Evolutionary conservation across 2,797 vertebrate genomes (phyloP).

Genomic region (Borostomias antarcticus): DNA sequence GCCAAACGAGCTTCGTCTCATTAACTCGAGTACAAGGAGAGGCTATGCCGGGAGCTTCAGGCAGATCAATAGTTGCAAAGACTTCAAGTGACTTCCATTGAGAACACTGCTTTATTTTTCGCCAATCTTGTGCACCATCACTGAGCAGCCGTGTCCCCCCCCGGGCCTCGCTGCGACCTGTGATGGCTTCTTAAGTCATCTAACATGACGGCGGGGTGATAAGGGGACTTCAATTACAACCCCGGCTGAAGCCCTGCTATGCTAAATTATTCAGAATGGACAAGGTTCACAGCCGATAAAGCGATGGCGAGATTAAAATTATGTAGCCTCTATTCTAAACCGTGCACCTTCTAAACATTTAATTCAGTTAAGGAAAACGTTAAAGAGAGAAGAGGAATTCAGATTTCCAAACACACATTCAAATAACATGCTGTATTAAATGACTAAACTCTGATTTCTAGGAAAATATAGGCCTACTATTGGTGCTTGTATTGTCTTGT

Average conservation of each 20-base stretch:
- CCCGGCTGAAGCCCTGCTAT: conserved; percentile 54
- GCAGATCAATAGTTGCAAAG: conserved; percentile 77
- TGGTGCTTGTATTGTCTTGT: no score
- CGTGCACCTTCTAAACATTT: background rate
- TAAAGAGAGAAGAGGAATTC: no score
- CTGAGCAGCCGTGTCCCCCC: conserved; percentile 29
- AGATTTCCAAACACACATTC: no score
- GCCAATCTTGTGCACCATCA: conserved; percentile 56
- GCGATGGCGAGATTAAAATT: conserved; percentile 39
- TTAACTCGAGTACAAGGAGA: conserved; percentile 77
- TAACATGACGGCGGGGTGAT: conserved; percentile 76
- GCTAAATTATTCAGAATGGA: conserved; percentile 82
- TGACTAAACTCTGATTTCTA: no score
- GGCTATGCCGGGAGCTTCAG: conserved; percentile 70
- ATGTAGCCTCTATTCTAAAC: background rate
- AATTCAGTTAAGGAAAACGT: background rate
- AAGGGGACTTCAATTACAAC: conserved; percentile 76
- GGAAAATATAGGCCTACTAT: no score
- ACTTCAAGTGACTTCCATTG: conserved; percentile 75
- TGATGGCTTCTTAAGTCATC: conserved; percentile 74
- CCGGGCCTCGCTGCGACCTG: conserved; percentile 65
- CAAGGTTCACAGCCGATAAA: conserved; percentile 65
- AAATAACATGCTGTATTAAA: no score
- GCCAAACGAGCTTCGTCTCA: conserved; percentile 74
- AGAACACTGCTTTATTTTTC: conserved; percentile 59